Evolutionary conservation across 1,140 invertebrate species (phyloP).

Genomic region (Drosophila melanica): DNA sequence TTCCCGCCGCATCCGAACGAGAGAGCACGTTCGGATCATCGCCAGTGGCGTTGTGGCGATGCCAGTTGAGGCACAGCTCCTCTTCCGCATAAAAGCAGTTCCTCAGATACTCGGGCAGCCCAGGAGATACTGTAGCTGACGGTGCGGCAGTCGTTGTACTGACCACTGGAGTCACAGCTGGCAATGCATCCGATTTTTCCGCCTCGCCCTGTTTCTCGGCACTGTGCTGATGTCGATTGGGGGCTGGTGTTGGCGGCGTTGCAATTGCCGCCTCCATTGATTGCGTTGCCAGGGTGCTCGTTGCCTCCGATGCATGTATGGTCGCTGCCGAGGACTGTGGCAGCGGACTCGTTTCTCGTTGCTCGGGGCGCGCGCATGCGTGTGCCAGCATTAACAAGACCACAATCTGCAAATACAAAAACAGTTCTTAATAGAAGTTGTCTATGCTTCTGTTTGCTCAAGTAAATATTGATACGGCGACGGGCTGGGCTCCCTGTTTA

Average conservation of each 20-base stretch:
- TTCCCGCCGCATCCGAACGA: background rate
- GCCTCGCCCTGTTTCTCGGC: background rate
- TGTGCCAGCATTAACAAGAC: slow-evolving; percentile 33
- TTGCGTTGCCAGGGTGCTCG: background rate
- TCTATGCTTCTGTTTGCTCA: slow-evolving; percentile 8
- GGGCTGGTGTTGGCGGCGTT: background rate
- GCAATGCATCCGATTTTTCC: background rate
- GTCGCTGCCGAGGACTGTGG: background rate
- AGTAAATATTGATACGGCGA: slow-evolving; percentile 50
- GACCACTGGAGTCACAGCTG: slow-evolving; percentile 6
- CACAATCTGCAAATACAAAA: slow-evolving; percentile 27
- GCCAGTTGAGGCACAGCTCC: slow-evolving; percentile 60
- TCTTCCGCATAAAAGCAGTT: slow-evolving; percentile 79
- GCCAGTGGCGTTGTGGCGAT: slow-evolving; percentile 13
- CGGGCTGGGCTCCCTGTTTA: slow-evolving; percentile 11
- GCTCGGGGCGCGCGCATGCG: slow-evolving; percentile 47
- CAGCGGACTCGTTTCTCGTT: slow-evolving; percentile 9
- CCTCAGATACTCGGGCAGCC: slow-evolving; percentile 64
- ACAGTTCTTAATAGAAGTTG: background rate
- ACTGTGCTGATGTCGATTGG: background rate
- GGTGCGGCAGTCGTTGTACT: slow-evolving; percentile 26
- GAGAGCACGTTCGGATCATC: slow-evolving; percentile 9
- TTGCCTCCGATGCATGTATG: background rate
- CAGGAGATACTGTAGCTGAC: slow-evolving; percentile 16
- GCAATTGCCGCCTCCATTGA: background rate